phyloP scores from a whole-genome alignment of 2,888 invertebrate species.

The Drosophila recens region DNA sequence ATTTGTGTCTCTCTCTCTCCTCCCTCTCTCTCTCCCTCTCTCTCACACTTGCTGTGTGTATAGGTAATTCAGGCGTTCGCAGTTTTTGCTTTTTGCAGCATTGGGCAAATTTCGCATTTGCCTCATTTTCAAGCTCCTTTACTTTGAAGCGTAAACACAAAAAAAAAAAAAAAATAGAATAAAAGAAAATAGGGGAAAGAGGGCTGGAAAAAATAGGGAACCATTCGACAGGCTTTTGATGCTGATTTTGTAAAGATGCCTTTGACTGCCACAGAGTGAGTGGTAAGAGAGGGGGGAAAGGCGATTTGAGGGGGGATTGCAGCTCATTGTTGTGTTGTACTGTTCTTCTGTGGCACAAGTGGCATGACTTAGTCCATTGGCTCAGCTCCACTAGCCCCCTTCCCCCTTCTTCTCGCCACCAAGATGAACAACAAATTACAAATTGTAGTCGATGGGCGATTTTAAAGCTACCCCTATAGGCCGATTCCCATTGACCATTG shows the following conservation, averaged over 20 bases:
- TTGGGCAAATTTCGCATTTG: conserved; percentile 43
- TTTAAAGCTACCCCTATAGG: conserved; percentile 60
- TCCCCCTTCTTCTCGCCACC: not conserved
- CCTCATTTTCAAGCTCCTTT: conserved; percentile 52
- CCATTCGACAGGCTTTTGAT: conserved; percentile 78
- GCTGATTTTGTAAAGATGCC: conserved; percentile 77
- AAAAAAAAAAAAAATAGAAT: conserved; percentile 27
- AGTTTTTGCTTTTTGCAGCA: conserved; percentile 43
- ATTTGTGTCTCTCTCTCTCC: conserved; percentile 24
- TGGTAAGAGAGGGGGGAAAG: not conserved
- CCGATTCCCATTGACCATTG: conserved; percentile 39
- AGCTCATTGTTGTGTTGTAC: conserved; percentile 50
- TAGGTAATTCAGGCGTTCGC: conserved; percentile 52
- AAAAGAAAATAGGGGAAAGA: not conserved
- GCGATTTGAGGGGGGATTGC: conserved; percentile 8
- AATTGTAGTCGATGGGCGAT: conserved; percentile 74
- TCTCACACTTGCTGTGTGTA: conserved; percentile 5
- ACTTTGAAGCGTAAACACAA: conserved; percentile 66
- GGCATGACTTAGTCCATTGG: conserved; percentile 25
- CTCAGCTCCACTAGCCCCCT: not conserved
- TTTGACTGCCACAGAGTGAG: conserved; percentile 29
- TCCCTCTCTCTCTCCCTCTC: not conserved
- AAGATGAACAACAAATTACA: conserved; percentile 75
- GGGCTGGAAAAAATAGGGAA: conserved; percentile 21
- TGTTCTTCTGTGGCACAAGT: conserved; percentile 36